Evolutionary conservation across 2,113 vertebrate genomes (phyloP).

Genomic region (Aviceda subcristata): DNA sequence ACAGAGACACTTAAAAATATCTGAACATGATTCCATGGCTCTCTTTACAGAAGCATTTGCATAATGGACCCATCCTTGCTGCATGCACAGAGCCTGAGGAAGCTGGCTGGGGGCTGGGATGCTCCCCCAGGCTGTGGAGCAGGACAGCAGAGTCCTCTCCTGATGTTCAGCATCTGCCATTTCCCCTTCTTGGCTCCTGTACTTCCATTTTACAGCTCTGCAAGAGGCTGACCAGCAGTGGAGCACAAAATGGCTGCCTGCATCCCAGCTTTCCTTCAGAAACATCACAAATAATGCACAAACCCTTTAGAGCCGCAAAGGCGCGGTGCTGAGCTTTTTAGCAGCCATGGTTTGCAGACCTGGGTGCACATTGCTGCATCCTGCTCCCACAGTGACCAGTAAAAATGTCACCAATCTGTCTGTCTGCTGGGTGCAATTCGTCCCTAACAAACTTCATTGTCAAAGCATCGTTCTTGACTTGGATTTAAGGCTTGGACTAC

Average conservation of each 20-base stretch:
- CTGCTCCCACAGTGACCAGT: neutral
- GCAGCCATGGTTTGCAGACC: rapidly evolving
- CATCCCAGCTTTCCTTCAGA: neutral
- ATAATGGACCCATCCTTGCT: neutral
- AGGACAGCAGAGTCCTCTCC: neutral
- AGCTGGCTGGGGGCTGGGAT: neutral
- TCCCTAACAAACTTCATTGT: neutral
- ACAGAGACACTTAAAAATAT: neutral
- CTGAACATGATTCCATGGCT: neutral
- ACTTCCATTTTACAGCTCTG: neutral
- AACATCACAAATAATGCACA: rapidly evolving
- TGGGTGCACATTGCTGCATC: neutral
- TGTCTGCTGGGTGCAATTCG: rapidly evolving
- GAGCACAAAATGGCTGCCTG: neutral
- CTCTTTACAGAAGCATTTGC: neutral
- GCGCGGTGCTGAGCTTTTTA: neutral
- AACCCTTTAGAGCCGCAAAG: neutral
- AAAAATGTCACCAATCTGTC: rapidly evolving
- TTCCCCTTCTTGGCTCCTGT: neutral
- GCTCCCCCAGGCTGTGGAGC: neutral
- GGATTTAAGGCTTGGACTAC: neutral
- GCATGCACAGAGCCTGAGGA: neutral
- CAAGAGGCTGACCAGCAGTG: neutral
- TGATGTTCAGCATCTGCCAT: neutral
- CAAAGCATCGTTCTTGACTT: neutral